These are phyloP conservation scores for Tipula unca DNA, from an alignment of 2,888 invertebrate species.

Conservation along the genomic window DNA sequence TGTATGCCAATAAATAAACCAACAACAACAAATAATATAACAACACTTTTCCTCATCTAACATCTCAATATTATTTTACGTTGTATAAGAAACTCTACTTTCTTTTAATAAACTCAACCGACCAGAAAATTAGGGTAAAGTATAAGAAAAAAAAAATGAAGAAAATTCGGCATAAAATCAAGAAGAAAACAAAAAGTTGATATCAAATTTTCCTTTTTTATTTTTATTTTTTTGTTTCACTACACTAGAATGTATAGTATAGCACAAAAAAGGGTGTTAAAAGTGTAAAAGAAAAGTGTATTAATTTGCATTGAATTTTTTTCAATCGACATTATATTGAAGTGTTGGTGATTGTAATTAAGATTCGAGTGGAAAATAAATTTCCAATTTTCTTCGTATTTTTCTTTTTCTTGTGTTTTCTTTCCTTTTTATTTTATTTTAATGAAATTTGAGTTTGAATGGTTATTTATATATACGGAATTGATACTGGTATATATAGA, in stretches of 20 bases:
- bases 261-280: not conserved
- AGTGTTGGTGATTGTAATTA: constrained; percentile 14
- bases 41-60: constrained; percentile 8
- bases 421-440: not conserved
- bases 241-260: not conserved
- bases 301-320: constrained; percentile 14
- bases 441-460: constrained; percentile 14
- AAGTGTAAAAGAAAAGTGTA: constrained; percentile 14
- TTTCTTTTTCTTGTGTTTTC: not conserved
- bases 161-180: constrained; percentile 16
- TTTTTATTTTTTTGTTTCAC: not conserved
- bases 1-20: constrained; percentile 4
- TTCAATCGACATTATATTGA: constrained; percentile 8
- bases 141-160: not conserved
- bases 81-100: not conserved
- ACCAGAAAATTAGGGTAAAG: constrained; percentile 20
- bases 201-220: constrained; percentile 14
- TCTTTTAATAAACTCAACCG: constrained; percentile 20
- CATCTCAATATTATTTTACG: not conserved
- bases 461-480: not conserved
- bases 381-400: not conserved
- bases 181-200: constrained; percentile 1
- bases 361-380: not conserved
- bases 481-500: not conserved
- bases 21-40: not conserved